A percentile compares a stretch with the other conserved stretches of the same genome.
Evolutionary conservation across 2,113 vertebrate genomes (phyloP).

Genomic region (Pollachius pollachius): DNA sequence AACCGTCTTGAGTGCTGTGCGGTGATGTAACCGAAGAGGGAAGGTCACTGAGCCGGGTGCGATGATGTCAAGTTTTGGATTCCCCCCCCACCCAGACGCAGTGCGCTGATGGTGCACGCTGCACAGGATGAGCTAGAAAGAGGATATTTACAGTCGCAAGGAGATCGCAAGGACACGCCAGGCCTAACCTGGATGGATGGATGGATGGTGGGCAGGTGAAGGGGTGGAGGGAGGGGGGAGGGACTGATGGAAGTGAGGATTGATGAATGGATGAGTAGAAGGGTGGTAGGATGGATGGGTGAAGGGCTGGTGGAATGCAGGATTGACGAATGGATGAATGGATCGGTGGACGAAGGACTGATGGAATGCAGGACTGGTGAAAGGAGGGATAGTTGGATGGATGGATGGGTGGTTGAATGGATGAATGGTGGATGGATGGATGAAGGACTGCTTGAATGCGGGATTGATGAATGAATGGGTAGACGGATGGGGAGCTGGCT

Average conservation of each 20-base stretch:
- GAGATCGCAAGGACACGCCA: slow-evolving; percentile 56
- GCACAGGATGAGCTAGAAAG: slow-evolving; percentile 51
- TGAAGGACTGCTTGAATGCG: too few relatives aligned
- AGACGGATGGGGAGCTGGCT: too few relatives aligned
- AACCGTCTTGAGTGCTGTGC: slow-evolving; percentile 8
- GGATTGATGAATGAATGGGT: too few relatives aligned
- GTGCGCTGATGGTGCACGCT: slow-evolving; percentile 59
- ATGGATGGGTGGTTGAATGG: too few relatives aligned
- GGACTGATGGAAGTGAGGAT: background rate
- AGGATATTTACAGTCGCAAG: slow-evolving; percentile 53
- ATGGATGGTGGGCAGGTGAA: slow-evolving; percentile 23
- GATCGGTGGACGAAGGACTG: background rate
- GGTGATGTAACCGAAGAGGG: slow-evolving; percentile 55
- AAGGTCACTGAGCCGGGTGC: slow-evolving; percentile 51
- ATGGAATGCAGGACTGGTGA: too few relatives aligned
- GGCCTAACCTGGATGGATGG: slow-evolving; percentile 8
- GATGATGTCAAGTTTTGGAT: slow-evolving; percentile 55
- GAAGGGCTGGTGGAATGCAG: background rate
- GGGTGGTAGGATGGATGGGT: background rate
- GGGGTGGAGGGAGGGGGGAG: background rate
- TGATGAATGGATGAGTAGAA: slow-evolving; percentile 6
- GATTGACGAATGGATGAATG: slow-evolving; percentile 3
- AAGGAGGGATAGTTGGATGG: background rate
- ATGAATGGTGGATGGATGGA: too few relatives aligned
- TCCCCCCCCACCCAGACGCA: slow-evolving; percentile 52